phyloP scores from a whole-genome alignment of 1,140 invertebrate species.

The Condylostylus longicornis region DNA sequence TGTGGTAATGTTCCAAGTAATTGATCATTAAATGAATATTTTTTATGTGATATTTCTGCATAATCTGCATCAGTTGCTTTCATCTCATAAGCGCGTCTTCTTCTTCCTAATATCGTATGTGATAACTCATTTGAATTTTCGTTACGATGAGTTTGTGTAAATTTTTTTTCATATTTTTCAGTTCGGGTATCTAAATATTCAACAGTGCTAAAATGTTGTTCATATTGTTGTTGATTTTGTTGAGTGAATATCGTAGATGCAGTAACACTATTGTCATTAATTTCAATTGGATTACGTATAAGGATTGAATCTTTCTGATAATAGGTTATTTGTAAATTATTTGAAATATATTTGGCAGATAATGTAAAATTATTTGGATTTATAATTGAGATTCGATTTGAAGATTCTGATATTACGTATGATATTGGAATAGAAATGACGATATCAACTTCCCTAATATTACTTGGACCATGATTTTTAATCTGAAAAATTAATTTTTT shows the following conservation, averaged over 20 bases:
- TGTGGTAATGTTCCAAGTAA: constrained; percentile 22
- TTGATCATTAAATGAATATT: constrained; percentile 19
- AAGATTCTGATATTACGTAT: constrained; percentile 19
- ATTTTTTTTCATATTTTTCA: too few relatives aligned
- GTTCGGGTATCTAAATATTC: too few relatives aligned
- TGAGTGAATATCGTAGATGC: constrained; percentile 1
- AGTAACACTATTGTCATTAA: constrained; percentile 7
- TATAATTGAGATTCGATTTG: constrained; percentile 18
- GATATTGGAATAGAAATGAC: constrained; percentile 24
- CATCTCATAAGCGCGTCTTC: constrained; percentile 15
- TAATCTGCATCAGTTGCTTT: constrained; percentile 27
- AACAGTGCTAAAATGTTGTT: too few relatives aligned
- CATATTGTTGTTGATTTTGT: constrained; percentile 6
- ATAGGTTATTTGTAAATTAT: constrained; percentile 17
- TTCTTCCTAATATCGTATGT: constrained; percentile 5
- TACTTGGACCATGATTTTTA: constrained; percentile 14
- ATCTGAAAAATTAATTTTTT: too few relatives aligned
- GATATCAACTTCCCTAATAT: constrained; percentile 19
- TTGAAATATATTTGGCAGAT: constrained; percentile 22
- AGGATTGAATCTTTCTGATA: constrained; percentile 23
- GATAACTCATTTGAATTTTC: constrained; percentile 9
- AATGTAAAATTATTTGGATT: constrained; percentile 20
- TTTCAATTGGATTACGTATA: constrained; percentile 17
- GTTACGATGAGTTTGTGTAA: constrained; percentile 6
- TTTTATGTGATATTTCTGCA: constrained; percentile 20